phyloP scores from a whole-genome alignment of 2,797 vertebrate genomes.

The Sebastes miniatus region DNA sequence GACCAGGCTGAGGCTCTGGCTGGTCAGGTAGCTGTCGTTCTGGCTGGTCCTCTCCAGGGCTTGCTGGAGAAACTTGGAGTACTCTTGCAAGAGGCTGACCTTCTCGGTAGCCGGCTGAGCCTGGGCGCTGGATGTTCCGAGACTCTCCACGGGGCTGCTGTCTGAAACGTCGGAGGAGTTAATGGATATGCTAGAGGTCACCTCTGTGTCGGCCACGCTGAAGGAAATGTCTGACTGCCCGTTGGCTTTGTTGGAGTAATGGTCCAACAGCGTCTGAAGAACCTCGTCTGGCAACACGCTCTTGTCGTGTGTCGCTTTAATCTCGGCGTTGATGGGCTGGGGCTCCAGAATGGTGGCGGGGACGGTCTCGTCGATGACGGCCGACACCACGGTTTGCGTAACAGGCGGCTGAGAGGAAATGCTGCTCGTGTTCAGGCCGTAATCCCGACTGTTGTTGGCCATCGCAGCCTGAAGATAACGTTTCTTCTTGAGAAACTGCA shows the following conservation, averaged over 20 bases:
- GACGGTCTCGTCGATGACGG: slow-evolving; percentile 92
- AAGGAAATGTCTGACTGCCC: slow-evolving; percentile 97
- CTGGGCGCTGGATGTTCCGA: slow-evolving; percentile 84
- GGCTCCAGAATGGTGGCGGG: slow-evolving; percentile 93
- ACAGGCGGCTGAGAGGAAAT: slow-evolving; percentile 93
- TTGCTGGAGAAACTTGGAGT: slow-evolving; percentile 99
- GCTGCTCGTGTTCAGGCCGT: slow-evolving; percentile 90
- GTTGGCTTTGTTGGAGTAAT: slow-evolving; percentile 97
- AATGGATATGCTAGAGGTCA: slow-evolving; percentile 98
- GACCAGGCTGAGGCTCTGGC: slow-evolving; percentile 95
- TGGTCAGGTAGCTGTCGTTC: slow-evolving; percentile 99
- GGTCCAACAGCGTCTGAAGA: slow-evolving; percentile 95
- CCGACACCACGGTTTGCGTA: slow-evolving; percentile 90
- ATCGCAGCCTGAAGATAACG: slow-evolving; percentile 94
- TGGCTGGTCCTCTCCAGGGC: slow-evolving; percentile 99
- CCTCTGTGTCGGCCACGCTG: slow-evolving; percentile 94
- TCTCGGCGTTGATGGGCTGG: slow-evolving; percentile 90
- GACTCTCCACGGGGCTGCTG: slow-evolving; percentile 87
- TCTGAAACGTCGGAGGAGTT: slow-evolving; percentile 95
- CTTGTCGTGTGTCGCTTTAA: slow-evolving; percentile 94
- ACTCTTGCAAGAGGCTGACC: slow-evolving; percentile 98
- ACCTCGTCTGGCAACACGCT: slow-evolving; percentile 97
- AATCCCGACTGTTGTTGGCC: slow-evolving; percentile 89
- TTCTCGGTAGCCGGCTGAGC: slow-evolving; percentile 92
- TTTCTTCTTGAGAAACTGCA: slow-evolving; percentile 99